Evolutionary conservation across 2,888 invertebrate genomes (phyloP).

Genomic region (Callyntrura guangdongensis): DNA sequence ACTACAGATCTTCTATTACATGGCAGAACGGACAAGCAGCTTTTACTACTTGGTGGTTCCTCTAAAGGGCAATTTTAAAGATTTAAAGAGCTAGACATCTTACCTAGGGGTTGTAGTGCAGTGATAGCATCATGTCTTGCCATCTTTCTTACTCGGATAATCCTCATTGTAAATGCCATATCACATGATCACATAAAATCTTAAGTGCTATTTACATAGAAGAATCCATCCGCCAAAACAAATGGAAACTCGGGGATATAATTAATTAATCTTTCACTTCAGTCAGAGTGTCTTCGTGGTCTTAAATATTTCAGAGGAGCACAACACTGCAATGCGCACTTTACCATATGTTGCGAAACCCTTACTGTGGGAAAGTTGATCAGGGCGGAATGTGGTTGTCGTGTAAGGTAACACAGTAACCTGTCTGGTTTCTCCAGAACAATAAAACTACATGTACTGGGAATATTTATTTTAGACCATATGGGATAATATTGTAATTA

Average conservation of each 20-base stretch:
- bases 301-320: constrained; percentile 26
- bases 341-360: too few relatives aligned
- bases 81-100: neutral
- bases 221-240: constrained; percentile 25
- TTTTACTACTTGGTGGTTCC: constrained; percentile 23
- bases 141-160: neutral
- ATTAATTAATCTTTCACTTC: constrained; percentile 63
- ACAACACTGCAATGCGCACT: neutral
- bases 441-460: too few relatives aligned
- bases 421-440: too few relatives aligned
- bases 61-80: constrained; percentile 32
- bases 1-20: constrained; percentile 29
- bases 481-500: neutral
- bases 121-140: neutral
- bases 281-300: constrained; percentile 10
- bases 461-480: too few relatives aligned
- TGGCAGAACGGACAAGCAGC: neutral
- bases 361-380: too few relatives aligned
- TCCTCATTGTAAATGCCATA: constrained; percentile 26
- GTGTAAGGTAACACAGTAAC: neutral
- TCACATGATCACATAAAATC: constrained; percentile 33
- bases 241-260: constrained; percentile 52
- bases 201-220: constrained; percentile 47
- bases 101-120: too few relatives aligned
- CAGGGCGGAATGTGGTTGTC: neutral